Conservation (phyloP, 2,113 vertebrate species). For the Zootoca vivipara region DNA sequence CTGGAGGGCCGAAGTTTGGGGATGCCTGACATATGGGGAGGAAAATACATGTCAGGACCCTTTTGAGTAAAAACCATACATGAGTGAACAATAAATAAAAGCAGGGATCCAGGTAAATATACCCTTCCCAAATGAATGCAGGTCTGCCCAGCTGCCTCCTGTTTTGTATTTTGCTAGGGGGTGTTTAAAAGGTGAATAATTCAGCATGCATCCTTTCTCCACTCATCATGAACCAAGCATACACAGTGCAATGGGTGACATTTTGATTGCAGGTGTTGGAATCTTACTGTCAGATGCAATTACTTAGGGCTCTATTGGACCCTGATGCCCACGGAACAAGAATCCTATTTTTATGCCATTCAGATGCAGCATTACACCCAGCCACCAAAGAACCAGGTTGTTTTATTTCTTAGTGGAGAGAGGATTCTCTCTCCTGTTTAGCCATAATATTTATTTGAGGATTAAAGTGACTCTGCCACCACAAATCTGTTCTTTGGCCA, state of each 20-base stretch:
- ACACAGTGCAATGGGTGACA: rapidly evolving
- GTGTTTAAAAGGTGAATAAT: slow-evolving; percentile 2
- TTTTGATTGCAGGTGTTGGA: not conserved
- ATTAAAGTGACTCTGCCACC: not conserved
- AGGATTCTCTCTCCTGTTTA: not conserved
- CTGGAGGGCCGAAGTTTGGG: too few relatives aligned
- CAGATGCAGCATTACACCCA: not conserved
- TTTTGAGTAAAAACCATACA: not conserved
- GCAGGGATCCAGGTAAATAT: not conserved
- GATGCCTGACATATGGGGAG: rapidly evolving
- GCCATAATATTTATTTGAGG: not conserved
- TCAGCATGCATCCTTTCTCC: not conserved
- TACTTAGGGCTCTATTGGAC: not conserved
- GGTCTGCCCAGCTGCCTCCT: not conserved
- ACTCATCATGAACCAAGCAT: rapidly evolving
- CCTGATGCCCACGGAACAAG: not conserved
- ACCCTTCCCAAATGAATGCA: not conserved
- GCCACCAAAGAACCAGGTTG: not conserved
- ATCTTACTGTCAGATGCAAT: not conserved
- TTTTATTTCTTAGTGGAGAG: not conserved
- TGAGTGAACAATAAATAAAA: not conserved
- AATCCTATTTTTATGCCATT: not conserved
- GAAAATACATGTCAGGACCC: not conserved
- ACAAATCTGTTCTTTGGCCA: not conserved
- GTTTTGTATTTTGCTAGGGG: rapidly evolving